These are phyloP conservation scores for Drosophila baimaii DNA, from an alignment of 1,140 invertebrate genomes.

Conservation along the genomic window DNA sequence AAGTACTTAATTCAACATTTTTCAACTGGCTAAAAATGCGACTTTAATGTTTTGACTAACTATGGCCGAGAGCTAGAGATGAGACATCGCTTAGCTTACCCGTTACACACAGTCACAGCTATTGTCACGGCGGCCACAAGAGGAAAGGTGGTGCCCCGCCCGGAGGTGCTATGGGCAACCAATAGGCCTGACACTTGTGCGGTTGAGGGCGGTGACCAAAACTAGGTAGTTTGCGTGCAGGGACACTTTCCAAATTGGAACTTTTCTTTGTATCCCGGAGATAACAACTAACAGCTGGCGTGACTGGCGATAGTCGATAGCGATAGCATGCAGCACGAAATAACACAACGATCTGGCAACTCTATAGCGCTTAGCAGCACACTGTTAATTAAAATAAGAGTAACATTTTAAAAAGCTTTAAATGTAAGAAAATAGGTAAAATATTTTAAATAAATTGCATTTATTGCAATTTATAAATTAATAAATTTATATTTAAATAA, in stretches of 20 bases:
- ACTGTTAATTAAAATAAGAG: not conserved
- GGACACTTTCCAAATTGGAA: not conserved
- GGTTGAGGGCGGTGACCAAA: not conserved
- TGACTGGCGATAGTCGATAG: conserved; percentile 17
- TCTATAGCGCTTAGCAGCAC: conserved; percentile 4
- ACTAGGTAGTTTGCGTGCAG: not conserved
- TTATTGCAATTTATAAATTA: not conserved
- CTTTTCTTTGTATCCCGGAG: not conserved
- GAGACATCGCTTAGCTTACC: not conserved
- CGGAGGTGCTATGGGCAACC: too few species aligned
- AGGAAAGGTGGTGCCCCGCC: not conserved
- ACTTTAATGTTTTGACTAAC: conserved; percentile 67
- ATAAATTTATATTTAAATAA: not conserved
- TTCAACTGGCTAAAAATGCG: conserved; percentile 62
- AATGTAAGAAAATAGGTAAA: not conserved
- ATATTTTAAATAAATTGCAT: not conserved
- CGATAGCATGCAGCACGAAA: not conserved
- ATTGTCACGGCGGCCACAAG: not conserved
- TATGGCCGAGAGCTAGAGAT: conserved; percentile 19
- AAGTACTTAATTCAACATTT: conserved; percentile 60
- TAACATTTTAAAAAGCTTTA: not conserved
- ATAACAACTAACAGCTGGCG: conserved; percentile 25
- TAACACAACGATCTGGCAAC: conserved; percentile 7
- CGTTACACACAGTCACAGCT: conserved; percentile 1
- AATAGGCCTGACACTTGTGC: too few species aligned